Base-by-base conservation (phyloP, 35 echinoderm and acorn worm genomes). In the Apostichopus japonicus region DNA sequence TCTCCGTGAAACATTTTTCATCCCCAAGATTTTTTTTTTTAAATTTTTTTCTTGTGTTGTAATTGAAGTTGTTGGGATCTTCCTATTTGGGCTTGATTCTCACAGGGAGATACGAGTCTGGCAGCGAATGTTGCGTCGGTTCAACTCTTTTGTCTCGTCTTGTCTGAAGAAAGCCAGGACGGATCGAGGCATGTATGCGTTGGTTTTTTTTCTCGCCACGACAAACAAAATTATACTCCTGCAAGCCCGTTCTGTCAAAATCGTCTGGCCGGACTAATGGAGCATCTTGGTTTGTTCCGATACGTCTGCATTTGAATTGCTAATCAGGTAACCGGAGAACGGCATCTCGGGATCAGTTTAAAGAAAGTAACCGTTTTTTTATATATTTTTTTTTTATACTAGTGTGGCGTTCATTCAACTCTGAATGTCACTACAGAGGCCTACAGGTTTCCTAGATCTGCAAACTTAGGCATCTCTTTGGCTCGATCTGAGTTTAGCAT, bases 251-350 rank as follows among this genome's bases (percentile, higher is more conserved):
- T 84, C 81, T 58, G 81, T 84, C 81, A 84, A 84, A 58, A 84
- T 55, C 81, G 81, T 84, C 81, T 84, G 51, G 81, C 56, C 81
- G 24, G 81, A 54, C 81, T 84, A 84, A 84, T 84, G 81, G 81
- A 84, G 81, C 81, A 84, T 84, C 54, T 51, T 84, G 81, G 81
- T 55, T 54, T 58, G 53, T 84, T 84, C 81, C 55, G 56, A 84
- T 84, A 84, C 56, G 81, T 84, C 17, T 84, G 81, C 55, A 84
- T 84, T 84, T 84, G 81, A 84, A 84, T 84, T 84, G 81, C 81
- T 57, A 84, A 84, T 84, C 22, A 23, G 54, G 81, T 57, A 84
- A 84, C 81, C 11, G 16, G 81, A 84, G 81, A 84, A 54, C 71
- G 16, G 14, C 54, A 84, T 56, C 81, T 57, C 53, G 53, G 81